phyloP scores from a whole-genome alignment of 2,113 vertebrate species.

The Scophthalmus maximus region DNA sequence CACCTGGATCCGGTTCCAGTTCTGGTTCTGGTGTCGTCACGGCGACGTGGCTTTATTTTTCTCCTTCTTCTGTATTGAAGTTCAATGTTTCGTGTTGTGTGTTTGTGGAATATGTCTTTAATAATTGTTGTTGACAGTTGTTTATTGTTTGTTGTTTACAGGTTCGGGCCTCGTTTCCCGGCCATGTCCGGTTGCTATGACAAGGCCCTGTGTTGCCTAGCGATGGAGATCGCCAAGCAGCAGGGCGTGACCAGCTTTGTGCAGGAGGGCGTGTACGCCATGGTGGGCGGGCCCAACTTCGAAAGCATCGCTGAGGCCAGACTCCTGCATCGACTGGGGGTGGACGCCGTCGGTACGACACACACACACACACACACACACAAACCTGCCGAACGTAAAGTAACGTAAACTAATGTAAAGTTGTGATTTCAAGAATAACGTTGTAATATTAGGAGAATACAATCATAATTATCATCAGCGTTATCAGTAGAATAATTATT shows the following conservation, averaged over 20 bases:
- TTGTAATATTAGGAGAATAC: too few species aligned
- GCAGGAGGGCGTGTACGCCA: conserved; percentile 86
- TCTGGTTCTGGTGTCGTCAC: background rate
- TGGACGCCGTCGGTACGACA: conserved; percentile 85
- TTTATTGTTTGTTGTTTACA: conserved; percentile 34
- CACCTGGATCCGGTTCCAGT: too few species aligned
- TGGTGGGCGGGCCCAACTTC: conserved; percentile 87
- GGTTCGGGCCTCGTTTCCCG: conserved; percentile 87
- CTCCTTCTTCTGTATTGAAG: background rate
- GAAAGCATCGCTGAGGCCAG: conserved; percentile 84
- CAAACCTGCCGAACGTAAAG: background rate
- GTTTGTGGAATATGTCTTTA: too few species aligned
- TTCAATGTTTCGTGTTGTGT: background rate
- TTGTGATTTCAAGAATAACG: too few species aligned
- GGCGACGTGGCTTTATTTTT: background rate
- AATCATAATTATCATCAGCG: too few species aligned
- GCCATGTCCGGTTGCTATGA: conserved; percentile 85
- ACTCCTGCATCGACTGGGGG: conserved; percentile 82
- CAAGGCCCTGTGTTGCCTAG: conserved; percentile 73
- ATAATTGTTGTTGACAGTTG: background rate
- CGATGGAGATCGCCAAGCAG: conserved; percentile 78
- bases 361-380: conserved; percentile 2
- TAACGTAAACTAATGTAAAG: too few species aligned
- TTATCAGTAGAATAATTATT: too few species aligned
- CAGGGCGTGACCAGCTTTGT: conserved; percentile 68